phyloP scores from a whole-genome alignment of 2,888 invertebrate genomes.

The Tachina fera region DNA sequence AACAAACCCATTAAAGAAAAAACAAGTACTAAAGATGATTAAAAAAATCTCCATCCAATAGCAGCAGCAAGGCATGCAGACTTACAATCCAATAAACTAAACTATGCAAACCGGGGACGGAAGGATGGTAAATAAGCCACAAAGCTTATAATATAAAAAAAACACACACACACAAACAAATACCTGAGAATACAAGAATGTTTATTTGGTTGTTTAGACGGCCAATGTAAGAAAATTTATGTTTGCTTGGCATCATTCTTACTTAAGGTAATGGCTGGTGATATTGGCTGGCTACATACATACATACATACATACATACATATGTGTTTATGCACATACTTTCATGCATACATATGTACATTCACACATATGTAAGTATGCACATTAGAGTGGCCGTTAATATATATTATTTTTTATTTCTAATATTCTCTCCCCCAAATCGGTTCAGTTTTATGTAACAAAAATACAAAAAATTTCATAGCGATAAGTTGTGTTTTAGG shows the following conservation, averaged over 20 bases:
- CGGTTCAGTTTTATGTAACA: no score
- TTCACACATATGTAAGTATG: not conserved
- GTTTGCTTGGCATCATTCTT: slow-evolving; percentile 27
- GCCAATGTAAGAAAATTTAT: slow-evolving; percentile 1
- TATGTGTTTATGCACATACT: not conserved
- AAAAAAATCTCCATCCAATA: slow-evolving; percentile 39
- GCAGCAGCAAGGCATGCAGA: slow-evolving; percentile 14
- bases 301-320: not conserved
- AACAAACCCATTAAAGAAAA: slow-evolving; percentile 33
- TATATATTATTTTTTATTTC: no score
- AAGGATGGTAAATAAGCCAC: slow-evolving; percentile 36
- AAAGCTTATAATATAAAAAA: not conserved
- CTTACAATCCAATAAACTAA: not conserved
- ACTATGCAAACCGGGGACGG: not conserved
- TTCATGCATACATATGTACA: no score
- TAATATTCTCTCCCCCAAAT: no score
- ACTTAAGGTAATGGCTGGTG: slow-evolving; percentile 33
- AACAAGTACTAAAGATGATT: slow-evolving; percentile 53
- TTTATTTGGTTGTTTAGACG: not conserved
- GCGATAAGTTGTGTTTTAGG: no score
- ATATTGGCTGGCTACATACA: slow-evolving; percentile 1
- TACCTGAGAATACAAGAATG: not conserved
- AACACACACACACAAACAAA: not conserved
- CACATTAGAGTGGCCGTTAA: no score
- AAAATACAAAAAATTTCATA: no score